These are phyloP conservation scores for Lysandra bellargus DNA, from an alignment of 2,888 invertebrate species.

Conservation along the genomic window DNA sequence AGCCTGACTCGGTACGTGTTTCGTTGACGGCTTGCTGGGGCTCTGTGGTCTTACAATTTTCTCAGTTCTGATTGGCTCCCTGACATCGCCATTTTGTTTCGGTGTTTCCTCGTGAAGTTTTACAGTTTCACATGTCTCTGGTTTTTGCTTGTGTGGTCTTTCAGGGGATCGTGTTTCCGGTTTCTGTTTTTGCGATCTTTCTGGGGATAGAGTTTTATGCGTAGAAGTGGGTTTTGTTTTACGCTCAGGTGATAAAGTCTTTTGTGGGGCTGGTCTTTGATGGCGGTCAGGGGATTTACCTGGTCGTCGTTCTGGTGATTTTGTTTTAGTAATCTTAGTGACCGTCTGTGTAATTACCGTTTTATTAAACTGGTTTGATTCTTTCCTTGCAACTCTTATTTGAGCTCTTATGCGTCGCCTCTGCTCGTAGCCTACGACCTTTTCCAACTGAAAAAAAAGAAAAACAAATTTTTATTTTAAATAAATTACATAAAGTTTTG, in stretches of 20 bases:
- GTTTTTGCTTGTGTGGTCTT: constrained; percentile 39
- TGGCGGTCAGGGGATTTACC: constrained; percentile 51
- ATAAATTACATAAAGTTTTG: background rate
- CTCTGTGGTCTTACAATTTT: constrained; percentile 54
- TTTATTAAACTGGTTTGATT: constrained; percentile 53
- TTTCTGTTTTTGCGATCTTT: constrained; percentile 41
- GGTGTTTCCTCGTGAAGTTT: constrained; percentile 47
- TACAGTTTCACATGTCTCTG: constrained; percentile 33
- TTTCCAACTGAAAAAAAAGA: constrained; percentile 82
- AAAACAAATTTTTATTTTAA: background rate
- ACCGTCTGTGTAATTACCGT: constrained; percentile 51
- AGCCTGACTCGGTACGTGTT: constrained; percentile 48
- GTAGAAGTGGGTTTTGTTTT: constrained; percentile 45
- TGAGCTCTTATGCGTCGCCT: constrained; percentile 88
- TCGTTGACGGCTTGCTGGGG: constrained; percentile 56
- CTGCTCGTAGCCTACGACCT: constrained; percentile 88
- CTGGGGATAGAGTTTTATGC: constrained; percentile 54
- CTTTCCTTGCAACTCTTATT: constrained; percentile 86
- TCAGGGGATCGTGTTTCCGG: constrained; percentile 49
- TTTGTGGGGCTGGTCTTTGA: constrained; percentile 37
- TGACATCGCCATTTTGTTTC: constrained; percentile 55
- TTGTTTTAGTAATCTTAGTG: constrained; percentile 47
- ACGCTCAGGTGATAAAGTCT: constrained; percentile 50
- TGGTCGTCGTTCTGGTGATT: constrained; percentile 45
- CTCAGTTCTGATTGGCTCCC: constrained; percentile 50